Base-by-base conservation (phyloP, 2,113 vertebrate species). In the Dermatemys mawii region DNA sequence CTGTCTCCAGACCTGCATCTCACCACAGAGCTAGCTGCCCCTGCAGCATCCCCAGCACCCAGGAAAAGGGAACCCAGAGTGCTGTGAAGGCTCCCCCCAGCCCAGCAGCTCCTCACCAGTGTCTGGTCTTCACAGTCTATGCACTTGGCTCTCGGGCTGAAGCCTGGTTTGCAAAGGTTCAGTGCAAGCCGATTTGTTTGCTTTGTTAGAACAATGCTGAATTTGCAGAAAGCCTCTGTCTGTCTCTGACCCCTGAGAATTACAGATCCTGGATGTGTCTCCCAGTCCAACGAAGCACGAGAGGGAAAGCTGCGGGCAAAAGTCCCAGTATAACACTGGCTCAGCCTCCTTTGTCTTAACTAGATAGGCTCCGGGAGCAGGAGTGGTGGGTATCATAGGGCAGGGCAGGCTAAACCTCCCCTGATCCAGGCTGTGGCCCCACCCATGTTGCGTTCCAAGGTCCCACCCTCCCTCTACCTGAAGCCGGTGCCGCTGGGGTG, bases 111-210 rank as follows among this genome's bases (percentile, higher is more conserved):
- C n/a, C n/a, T n/a, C n/a, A n/a, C n/a, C n/a, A n/a, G n/a, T 8
- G 9, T 22, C 73, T 14, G 41, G 73, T 38, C 73, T 27, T 44
- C 41, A 11, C 73, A 75, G 73, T 41, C 21, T 21, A 46, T 75
- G 73, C 1, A 0, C 75, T 90, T 83, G 46, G 48, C 79, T 89
- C 50, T 60, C n/a, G 32, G 32, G 38, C 49, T 57, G 57, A 83
- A 73, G 14, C 41, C 5, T 3, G 24, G 0, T n/a, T n/a, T n/a
- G n/a, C 0, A 92, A 93, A 85, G 29, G 1, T 38, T 21, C n/a
- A 27, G 51, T 29, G 41, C 17, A 38, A 16, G 38, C n/a, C 5
- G 38, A 26, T n/a, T 26, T 44, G 79, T 55, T 55, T 44, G 80
- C 16, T 75, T 41, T 46, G 38, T 44, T 55, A 55, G 53, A 54